phyloP scores from a whole-genome alignment of 2,113 vertebrate species.

The Oncorhynchus nerka region DNA sequence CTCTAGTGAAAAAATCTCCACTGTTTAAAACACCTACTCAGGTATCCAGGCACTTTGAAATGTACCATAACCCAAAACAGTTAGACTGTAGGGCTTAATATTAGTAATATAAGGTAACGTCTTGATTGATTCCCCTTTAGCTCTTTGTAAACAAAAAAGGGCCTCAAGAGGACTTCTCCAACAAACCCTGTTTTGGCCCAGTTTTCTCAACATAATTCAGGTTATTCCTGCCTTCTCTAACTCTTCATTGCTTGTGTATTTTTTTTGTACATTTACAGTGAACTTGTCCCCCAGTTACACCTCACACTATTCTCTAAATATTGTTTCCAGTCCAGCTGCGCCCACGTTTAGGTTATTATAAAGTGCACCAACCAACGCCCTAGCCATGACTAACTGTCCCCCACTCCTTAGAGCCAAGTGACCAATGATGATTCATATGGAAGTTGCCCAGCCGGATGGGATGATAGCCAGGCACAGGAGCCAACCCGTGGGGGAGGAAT shows the following conservation, averaged over 20 bases:
- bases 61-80: no score
- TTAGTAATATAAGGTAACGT: no score
- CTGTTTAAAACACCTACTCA: no score
- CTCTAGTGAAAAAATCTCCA: neutral
- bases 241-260: neutral
- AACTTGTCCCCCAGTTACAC: neutral
- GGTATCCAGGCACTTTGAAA: no score
- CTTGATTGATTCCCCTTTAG: no score
- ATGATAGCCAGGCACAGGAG: neutral
- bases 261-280: neutral
- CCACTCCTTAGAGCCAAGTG: neutral
- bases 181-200: no score
- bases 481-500: neutral
- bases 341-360: neutral
- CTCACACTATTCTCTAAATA: neutral
- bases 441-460: neutral
- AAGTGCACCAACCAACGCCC: neutral
- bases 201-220: no score
- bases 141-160: no score
- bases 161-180: no score
- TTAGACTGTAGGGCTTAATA: no score
- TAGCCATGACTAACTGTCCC: neutral
- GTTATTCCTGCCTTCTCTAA: no score
- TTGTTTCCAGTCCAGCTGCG: no score
- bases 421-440: neutral